Evolutionary conservation across 2,113 vertebrate genomes (phyloP).

Genomic region (Sander vitreus): DNA sequence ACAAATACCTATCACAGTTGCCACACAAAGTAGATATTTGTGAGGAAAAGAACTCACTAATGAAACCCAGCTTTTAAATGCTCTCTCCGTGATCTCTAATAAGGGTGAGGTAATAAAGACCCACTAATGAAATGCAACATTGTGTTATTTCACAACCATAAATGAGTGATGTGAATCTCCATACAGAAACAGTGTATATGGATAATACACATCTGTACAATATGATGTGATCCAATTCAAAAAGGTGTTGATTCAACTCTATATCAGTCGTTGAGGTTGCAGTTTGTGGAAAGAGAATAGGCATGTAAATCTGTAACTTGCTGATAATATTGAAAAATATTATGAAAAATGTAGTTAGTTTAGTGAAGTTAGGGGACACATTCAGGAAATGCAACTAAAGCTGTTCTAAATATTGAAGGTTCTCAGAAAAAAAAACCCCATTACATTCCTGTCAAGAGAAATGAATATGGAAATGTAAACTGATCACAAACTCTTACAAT

Average conservation of each 20-base stretch:
- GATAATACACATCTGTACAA: neutral
- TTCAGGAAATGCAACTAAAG: neutral
- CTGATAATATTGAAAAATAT: too few species aligned
- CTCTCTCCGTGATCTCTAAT: neutral
- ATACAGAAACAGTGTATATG: neutral
- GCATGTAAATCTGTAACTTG: too few species aligned
- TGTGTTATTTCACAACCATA: neutral
- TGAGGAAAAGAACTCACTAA: neutral
- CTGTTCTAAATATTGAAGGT: neutral
- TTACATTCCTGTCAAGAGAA: neutral
- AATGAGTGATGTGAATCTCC: neutral
- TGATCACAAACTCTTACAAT: neutral
- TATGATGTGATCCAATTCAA: neutral
- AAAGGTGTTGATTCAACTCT: neutral
- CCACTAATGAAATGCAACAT: conserved; percentile 24
- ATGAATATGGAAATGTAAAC: neutral
- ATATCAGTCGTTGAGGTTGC: neutral
- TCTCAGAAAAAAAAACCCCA: neutral
- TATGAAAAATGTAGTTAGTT: too few species aligned
- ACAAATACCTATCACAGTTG: neutral
- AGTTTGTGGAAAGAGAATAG: neutral
- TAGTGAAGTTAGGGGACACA: neutral
- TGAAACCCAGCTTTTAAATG: neutral
- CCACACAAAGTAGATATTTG: neutral
- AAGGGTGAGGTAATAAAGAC: neutral